These are phyloP conservation scores for Glyptemys insculpta DNA, from an alignment of 2,797 vertebrate genomes.

Conservation along the genomic window DNA sequence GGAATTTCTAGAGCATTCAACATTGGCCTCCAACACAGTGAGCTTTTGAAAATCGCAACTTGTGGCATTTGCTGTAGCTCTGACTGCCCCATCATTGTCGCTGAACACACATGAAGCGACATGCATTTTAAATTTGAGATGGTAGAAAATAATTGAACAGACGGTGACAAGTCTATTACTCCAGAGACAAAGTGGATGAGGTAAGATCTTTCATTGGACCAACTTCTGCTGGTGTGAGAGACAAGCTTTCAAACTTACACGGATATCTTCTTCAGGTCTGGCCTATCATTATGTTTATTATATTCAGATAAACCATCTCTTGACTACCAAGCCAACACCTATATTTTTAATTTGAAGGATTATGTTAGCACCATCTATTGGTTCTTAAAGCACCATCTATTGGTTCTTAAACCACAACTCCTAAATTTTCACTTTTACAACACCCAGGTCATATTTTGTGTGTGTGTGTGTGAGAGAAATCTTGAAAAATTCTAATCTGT, in stretches of 20 bases:
- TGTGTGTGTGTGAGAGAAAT: fast-evolving
- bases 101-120: background rate
- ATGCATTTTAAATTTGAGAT: background rate
- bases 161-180: background rate
- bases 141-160: background rate
- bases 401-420: background rate
- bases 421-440: background rate
- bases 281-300: background rate
- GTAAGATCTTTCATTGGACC: background rate
- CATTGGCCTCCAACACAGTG: background rate
- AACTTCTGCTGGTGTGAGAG: background rate
- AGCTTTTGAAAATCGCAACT: background rate
- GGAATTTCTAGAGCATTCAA: background rate
- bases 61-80: background rate
- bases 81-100: background rate
- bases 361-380: background rate
- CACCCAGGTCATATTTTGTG: fast-evolving
- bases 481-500: background rate
- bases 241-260: background rate
- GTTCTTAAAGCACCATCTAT: background rate
- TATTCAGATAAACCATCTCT: background rate
- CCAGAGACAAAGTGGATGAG: too few relatives aligned
- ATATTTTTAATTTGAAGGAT: background rate
- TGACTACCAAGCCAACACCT: background rate
- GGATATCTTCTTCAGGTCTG: background rate